Evolutionary conservation across 2,888 invertebrate genomes (phyloP).

Genomic region (Noctua janthe): DNA sequence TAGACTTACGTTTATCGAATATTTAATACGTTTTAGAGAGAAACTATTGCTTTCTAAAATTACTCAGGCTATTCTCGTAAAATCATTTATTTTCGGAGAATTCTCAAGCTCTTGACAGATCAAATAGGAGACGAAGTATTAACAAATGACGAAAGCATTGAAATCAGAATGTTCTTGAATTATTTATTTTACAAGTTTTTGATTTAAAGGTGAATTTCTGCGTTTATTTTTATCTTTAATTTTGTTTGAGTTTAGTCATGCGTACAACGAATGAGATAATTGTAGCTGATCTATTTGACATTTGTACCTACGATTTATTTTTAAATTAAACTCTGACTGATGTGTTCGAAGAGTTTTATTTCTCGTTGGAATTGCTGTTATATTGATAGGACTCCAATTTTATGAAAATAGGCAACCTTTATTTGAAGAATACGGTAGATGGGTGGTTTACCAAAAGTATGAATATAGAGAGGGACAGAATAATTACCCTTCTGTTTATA

Average conservation of each 20-base stretch:
- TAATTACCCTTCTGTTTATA: background rate
- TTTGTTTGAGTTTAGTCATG: constrained; percentile 26
- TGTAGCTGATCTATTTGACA: background rate
- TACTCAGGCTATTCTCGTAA: constrained; percentile 17
- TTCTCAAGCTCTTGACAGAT: constrained; percentile 27
- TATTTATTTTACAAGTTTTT: constrained; percentile 33
- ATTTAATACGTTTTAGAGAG: constrained; percentile 38
- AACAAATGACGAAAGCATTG: constrained; percentile 27
- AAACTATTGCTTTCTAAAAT: constrained; percentile 33
- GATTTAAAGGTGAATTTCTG: constrained; percentile 24
- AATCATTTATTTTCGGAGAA: constrained; percentile 47
- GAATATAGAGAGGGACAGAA: background rate
- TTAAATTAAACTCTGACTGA: background rate
- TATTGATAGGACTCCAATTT: background rate
- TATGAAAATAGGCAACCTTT: background rate
- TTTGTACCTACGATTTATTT: background rate
- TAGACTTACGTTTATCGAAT: constrained; percentile 50
- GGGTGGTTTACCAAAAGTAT: background rate
- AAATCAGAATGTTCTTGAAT: constrained; percentile 29
- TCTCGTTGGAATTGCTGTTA: background rate
- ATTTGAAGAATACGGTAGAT: background rate
- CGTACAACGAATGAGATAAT: constrained; percentile 8
- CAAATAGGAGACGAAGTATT: constrained; percentile 24
- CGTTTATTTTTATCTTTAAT: constrained; percentile 33
- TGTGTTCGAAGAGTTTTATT: background rate